Percentiles rank a stretch among this genome's conserved stretches.
phyloP scores from a whole-genome alignment of 1,140 invertebrate species.

The Lordiphosa mommai region DNA sequence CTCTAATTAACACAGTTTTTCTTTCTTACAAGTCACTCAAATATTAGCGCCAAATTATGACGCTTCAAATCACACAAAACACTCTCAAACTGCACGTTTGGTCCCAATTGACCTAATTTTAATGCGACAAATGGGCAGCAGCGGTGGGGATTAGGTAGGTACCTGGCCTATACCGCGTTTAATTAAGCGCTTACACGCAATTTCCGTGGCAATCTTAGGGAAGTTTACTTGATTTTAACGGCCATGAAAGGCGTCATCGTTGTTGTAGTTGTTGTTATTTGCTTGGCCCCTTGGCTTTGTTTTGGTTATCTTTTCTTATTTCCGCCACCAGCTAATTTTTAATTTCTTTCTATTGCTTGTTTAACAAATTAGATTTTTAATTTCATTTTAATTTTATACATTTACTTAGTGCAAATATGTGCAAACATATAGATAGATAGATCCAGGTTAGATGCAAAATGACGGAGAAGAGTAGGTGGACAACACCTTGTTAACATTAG shows the following conservation, averaged over 20 bases:
- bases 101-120: slow-evolving; percentile 12
- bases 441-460: too few relatives aligned
- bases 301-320: not conserved
- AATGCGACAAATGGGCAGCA: not conserved
- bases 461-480: too few relatives aligned
- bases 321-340: slow-evolving; percentile 10
- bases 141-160: not conserved
- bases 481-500: not conserved
- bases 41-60: slow-evolving; percentile 3
- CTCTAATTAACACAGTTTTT: not conserved
- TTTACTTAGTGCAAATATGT: slow-evolving; percentile 31
- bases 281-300: slow-evolving; percentile 1
- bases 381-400: slow-evolving; percentile 34
- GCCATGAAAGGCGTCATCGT: not conserved
- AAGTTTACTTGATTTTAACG: slow-evolving; percentile 8
- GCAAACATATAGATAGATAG: not conserved
- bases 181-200: slow-evolving; percentile 13
- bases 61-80: slow-evolving; percentile 1
- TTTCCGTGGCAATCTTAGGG: slow-evolving; percentile 1
- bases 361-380: slow-evolving; percentile 27
- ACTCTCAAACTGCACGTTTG: not conserved
- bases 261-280: slow-evolving; percentile 16
- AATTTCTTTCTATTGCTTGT: slow-evolving; percentile 10
- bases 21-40: not conserved
- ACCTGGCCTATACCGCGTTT: not conserved